Percentiles rank a stretch among this genome's conserved stretches.
Evolutionary conservation across 2,797 vertebrate species (phyloP).

Genomic region (Eupleurogrammus muticus): DNA sequence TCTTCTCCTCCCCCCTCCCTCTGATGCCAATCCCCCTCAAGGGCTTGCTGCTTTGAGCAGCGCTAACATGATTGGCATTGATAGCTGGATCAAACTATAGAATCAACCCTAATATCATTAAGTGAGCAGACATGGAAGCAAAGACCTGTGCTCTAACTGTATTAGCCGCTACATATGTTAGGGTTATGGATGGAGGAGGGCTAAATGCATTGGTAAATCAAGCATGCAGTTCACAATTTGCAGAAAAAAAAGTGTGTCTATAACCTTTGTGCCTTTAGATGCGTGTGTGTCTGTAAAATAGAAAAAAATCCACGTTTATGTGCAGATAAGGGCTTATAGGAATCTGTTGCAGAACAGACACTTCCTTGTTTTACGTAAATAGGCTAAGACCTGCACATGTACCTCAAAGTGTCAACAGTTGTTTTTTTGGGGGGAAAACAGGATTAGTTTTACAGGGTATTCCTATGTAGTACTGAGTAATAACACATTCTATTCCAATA

Average conservation of each 20-base stretch:
- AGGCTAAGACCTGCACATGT: slow-evolving; percentile 13
- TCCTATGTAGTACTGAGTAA: slow-evolving; percentile 5
- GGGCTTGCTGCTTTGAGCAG: slow-evolving; percentile 46
- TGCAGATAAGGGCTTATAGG: neutral
- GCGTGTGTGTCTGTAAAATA: neutral
- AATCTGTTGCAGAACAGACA: slow-evolving; percentile 11
- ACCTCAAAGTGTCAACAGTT: slow-evolving; percentile 17
- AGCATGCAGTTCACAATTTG: slow-evolving; percentile 53
- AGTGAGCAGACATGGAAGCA: slow-evolving; percentile 70
- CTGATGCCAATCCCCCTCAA: slow-evolving; percentile 47
- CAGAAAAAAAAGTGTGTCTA: slow-evolving; percentile 3
- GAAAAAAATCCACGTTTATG: neutral
- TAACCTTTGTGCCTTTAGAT: slow-evolving; percentile 32
- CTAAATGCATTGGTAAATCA: slow-evolving; percentile 61
- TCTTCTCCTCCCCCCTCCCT: slow-evolving; percentile 12
- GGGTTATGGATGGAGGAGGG: slow-evolving; percentile 65
- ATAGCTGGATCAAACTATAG: slow-evolving; percentile 75
- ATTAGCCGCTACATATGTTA: slow-evolving; percentile 74
- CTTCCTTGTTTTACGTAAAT: slow-evolving; percentile 11
- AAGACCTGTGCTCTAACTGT: slow-evolving; percentile 67
- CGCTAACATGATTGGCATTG: slow-evolving; percentile 79
- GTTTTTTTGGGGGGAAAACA: slow-evolving; percentile 15
- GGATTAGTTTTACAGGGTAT: slow-evolving; percentile 15
- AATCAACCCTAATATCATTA: slow-evolving; percentile 77
- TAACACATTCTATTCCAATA: slow-evolving; percentile 11